Percentiles rank a stretch among this genome's conserved stretches.
Conservation (phyloP, 2,888 invertebrate species). For the Dyspetes luteomarginatus region DNA sequence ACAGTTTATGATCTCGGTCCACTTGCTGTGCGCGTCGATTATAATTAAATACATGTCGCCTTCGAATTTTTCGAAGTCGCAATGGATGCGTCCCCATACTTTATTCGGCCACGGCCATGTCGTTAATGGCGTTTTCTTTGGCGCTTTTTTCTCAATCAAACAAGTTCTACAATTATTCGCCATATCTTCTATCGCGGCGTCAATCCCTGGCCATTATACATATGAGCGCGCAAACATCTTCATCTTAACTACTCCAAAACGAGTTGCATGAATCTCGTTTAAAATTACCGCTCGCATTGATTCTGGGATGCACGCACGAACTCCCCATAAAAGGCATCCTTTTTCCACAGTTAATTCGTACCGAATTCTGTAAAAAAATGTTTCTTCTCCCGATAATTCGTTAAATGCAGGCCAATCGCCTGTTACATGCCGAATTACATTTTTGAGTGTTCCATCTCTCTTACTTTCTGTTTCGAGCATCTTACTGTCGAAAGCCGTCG, state of each 20-base stretch:
- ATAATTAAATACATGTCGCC: slow-evolving; percentile 22
- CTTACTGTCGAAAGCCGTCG: slow-evolving; percentile 4
- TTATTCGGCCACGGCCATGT: slow-evolving; percentile 29
- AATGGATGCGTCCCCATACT: slow-evolving; percentile 27
- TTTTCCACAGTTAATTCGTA: neutral
- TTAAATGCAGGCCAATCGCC: slow-evolving; percentile 33
- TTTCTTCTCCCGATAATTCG: slow-evolving; percentile 52
- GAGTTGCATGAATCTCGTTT: slow-evolving; percentile 37
- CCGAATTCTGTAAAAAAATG: slow-evolving; percentile 64
- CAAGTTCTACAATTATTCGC: slow-evolving; percentile 2
- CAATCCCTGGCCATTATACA: slow-evolving; percentile 42
- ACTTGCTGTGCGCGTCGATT: slow-evolving; percentile 37
- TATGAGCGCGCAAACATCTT: slow-evolving; percentile 41
- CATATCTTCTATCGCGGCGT: slow-evolving; percentile 14
- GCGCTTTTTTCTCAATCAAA: slow-evolving; percentile 14
- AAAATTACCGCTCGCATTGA: neutral
- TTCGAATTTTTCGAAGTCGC: slow-evolving; percentile 20
- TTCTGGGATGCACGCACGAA: slow-evolving; percentile 30
- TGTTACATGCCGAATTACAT: slow-evolving; percentile 17
- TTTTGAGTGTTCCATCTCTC: slow-evolving; percentile 11
- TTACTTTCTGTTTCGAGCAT: slow-evolving; percentile 37
- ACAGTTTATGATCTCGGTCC: too few species aligned
- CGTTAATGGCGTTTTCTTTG: slow-evolving; percentile 7
- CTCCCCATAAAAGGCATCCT: neutral
- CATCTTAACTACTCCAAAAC: slow-evolving; percentile 48